Conservation (phyloP, 2,113 vertebrate genomes). For the Myiagra hebetior region DNA sequence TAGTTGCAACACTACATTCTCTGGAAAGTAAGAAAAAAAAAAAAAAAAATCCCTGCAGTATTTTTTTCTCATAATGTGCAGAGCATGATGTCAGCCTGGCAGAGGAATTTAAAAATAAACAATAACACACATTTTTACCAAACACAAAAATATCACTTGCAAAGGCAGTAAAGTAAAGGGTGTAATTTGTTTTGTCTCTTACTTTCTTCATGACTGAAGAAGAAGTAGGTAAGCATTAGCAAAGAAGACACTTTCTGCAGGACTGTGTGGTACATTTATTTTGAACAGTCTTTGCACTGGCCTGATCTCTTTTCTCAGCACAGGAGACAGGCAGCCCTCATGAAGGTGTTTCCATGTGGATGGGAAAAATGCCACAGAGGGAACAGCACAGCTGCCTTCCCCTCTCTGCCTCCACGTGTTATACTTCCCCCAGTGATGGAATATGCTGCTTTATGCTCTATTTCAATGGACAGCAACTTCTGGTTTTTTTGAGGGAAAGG, state of each 20-base stretch:
- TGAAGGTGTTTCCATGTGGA: background rate
- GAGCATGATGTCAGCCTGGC: conserved; percentile 34
- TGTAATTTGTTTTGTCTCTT: background rate
- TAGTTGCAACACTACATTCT: conserved; percentile 45
- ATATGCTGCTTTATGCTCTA: background rate
- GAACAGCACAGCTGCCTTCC: background rate
- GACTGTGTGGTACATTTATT: background rate
- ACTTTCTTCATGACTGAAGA: background rate
- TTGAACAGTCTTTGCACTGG: background rate
- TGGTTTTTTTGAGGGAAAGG: background rate
- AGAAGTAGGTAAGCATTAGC: background rate
- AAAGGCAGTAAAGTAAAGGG: background rate
- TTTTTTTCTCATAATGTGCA: conserved; percentile 35
- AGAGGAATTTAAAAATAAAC: conserved; percentile 46
- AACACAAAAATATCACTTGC: background rate
- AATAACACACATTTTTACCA: conserved; percentile 29
- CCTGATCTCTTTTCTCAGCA: background rate
- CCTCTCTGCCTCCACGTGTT: background rate
- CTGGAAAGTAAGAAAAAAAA: background rate
- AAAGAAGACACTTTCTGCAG: background rate
- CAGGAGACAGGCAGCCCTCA: background rate
- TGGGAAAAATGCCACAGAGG: background rate
- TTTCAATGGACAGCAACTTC: background rate
- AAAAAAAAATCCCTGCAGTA: background rate
- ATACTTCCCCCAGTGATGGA: background rate